Evolutionary conservation across 1,140 invertebrate species (phyloP).

Genomic region (Frieseomelitta varia): DNA sequence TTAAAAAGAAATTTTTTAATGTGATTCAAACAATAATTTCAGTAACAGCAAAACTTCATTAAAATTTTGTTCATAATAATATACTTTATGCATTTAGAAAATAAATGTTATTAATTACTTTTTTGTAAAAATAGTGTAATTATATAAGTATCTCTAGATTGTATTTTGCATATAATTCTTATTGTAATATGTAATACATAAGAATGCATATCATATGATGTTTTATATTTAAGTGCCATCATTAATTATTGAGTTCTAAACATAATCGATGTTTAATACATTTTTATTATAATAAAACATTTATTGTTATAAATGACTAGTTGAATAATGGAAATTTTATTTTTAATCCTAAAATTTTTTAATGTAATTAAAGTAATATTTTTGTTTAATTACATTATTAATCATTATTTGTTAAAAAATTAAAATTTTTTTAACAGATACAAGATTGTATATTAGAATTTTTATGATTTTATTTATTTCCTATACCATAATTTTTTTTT

Average conservation of each 20-base stretch:
- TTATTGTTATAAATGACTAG: neutral
- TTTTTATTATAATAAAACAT: neutral
- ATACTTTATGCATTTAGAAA: neutral
- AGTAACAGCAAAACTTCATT: neutral
- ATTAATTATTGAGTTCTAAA: neutral
- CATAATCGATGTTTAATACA: neutral
- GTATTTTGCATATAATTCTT: neutral
- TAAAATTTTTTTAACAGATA: neutral
- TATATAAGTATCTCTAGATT: neutral
- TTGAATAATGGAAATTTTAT: neutral
- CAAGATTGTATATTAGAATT: neutral
- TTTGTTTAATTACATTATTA: neutral
- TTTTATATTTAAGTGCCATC: neutral
- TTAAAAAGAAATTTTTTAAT: neutral
- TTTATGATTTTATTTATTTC: neutral
- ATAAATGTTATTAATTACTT: conserved; percentile 1
- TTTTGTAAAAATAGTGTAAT: neutral
- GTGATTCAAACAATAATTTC: neutral
- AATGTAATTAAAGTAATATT: neutral
- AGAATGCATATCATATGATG: too few relatives aligned
- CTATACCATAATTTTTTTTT: neutral
- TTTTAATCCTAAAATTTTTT: neutral
- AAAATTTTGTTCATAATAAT: neutral
- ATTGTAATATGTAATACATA: neutral
- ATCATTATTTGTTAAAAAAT: neutral